Base-by-base conservation (phyloP, 2,113 vertebrate species). In the Aplodontia rufa region DNA sequence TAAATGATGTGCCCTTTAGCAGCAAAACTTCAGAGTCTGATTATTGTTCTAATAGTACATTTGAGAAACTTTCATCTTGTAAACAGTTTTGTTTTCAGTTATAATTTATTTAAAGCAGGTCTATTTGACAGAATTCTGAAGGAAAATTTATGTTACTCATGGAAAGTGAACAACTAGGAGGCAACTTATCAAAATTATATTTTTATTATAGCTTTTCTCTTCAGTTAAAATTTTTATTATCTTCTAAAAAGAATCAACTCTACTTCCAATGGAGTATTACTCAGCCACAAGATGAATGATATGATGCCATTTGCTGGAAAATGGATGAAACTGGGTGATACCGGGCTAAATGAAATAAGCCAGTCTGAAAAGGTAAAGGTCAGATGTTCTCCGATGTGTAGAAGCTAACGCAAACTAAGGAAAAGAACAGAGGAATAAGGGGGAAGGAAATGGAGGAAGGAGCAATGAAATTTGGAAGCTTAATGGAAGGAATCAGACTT, bases 101-200 rank as follows among this genome's bases (percentile, higher is more conserved):
- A 16, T 90, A 42, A 87, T 93, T 92, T 71, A 88, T 42, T 95
- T 85, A 75, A 90, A 93, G 78, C 19, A 51, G 8, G 0, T 66
- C 26, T 84, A 32, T 84, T 93, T 82, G 83, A 96, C 64, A 76
- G 84, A 68, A 96, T 83, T 45, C 58, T 93, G 58, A 92, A 85
- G n/a, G 20, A 97, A 37, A 93, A 75, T 35, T 92, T 62, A 91
- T 93, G 49, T 42, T 71, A 49, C 53, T 87, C 49, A 75, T 35
- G 83, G 62, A 42, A 95, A 94, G 30, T 62, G 45, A 74, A 95
- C 90, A 87, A 87, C 8, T 51, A 49, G 16, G 11, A 42, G 47
- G 19, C 3, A 75, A 35, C 26, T 75, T 37, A 53, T 32, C 68
- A 79, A 91, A 87, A 87, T 84, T 87, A 1, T 64, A 49, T 62